Evolutionary conservation across 2,888 invertebrate genomes (phyloP).

Genomic region (Argyresthia goedartella): DNA sequence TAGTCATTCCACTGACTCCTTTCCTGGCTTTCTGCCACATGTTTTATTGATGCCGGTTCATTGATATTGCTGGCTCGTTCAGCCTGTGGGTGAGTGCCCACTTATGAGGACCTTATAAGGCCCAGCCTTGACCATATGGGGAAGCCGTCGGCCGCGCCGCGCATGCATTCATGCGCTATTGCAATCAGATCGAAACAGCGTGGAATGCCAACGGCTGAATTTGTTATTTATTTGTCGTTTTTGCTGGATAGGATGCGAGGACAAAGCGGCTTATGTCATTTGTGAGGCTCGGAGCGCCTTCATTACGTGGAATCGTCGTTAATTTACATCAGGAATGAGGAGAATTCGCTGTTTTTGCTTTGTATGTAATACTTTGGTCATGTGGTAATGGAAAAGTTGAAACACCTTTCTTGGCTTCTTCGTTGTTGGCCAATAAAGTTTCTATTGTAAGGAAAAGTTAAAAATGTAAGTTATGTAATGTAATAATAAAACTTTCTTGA

Average conservation of each 20-base stretch:
- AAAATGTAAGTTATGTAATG: too few species aligned
- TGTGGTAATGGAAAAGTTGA: too few species aligned
- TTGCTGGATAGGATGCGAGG: slow-evolving; percentile 17
- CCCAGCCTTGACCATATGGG: slow-evolving; percentile 67
- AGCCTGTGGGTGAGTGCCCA: slow-evolving; percentile 66
- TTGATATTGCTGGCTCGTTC: slow-evolving; percentile 70
- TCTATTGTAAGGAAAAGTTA: too few species aligned
- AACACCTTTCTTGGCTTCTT: too few species aligned
- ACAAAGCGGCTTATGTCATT: slow-evolving; percentile 24
- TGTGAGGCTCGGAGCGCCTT: neutral
- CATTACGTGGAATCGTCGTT: neutral
- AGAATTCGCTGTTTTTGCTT: too few species aligned
- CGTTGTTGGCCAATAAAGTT: too few species aligned
- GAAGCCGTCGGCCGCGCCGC: slow-evolving; percentile 48
- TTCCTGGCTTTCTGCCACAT: slow-evolving; percentile 65
- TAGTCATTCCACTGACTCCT: slow-evolving; percentile 66
- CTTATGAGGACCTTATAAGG: slow-evolving; percentile 67
- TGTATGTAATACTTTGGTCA: too few species aligned
- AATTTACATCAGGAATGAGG: too few species aligned
- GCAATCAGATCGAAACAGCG: slow-evolving; percentile 52
- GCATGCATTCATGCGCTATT: slow-evolving; percentile 64
- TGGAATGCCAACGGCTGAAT: slow-evolving; percentile 21
- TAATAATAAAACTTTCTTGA: too few species aligned
- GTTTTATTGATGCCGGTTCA: slow-evolving; percentile 71
- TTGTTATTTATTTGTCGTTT: slow-evolving; percentile 8